Evolutionary conservation across 2,888 invertebrate genomes (phyloP).

Genomic region (Anaspis maculata): DNA sequence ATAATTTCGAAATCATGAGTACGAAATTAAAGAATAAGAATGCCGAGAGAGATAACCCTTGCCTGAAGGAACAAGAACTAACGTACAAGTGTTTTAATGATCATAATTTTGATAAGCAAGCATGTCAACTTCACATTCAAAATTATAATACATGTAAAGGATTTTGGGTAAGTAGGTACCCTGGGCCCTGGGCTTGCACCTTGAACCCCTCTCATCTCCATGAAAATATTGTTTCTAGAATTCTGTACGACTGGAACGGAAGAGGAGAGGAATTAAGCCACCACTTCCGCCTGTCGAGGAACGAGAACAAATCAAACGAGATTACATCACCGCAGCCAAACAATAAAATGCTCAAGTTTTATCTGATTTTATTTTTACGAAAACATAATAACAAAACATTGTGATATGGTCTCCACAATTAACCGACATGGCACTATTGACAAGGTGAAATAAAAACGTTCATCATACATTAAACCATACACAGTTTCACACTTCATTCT

Average conservation of each 20-base stretch:
- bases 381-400: no score
- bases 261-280: conserved; percentile 55
- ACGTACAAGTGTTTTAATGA: conserved; percentile 64
- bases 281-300: conserved; percentile 62
- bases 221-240: conserved; percentile 52
- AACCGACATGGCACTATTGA: no score
- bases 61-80: conserved; percentile 61
- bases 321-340: conserved; percentile 52
- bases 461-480: no score
- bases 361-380: no score
- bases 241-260: conserved; percentile 51
- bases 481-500: no score
- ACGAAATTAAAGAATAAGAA: conserved; percentile 24
- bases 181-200: no score
- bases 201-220: no score
- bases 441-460: no score
- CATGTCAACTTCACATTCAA: conserved; percentile 59
- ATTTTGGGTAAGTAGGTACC: conserved; percentile 79
- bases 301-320: conserved; percentile 55
- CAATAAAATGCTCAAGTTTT: no score
- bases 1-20: neutral
- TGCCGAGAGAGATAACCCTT: conserved; percentile 41
- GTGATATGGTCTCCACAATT: no score
- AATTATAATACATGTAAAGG: conserved; percentile 73
- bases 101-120: conserved; percentile 56